These are phyloP conservation scores for Microhierax caerulescens DNA, from an alignment of 2,797 vertebrate genomes.

Conservation along the genomic window DNA sequence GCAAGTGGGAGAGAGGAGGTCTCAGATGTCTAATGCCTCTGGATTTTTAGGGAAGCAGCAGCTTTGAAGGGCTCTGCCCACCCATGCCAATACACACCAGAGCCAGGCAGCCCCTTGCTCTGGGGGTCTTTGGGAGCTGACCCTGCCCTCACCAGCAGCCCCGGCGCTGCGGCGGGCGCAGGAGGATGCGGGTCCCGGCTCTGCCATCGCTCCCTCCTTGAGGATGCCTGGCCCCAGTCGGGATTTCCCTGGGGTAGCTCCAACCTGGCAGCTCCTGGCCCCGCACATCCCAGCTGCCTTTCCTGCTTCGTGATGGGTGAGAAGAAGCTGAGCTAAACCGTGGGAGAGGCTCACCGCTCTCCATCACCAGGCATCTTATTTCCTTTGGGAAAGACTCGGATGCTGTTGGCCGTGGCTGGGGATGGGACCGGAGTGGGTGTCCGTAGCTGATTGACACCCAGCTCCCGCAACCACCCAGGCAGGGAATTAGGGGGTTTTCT, in stretches of 20 bases:
- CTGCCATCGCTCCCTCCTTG: accelerated
- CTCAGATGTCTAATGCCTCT: neutral
- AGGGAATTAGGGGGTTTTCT: neutral
- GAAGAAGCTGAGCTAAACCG: neutral
- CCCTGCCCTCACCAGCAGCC: neutral
- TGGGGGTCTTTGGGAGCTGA: neutral
- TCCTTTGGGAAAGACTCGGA: neutral
- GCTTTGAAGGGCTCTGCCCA: neutral
- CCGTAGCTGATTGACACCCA: neutral
- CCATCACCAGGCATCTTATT: neutral
- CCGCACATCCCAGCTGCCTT: neutral
- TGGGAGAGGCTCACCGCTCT: neutral
- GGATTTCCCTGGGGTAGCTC: neutral
- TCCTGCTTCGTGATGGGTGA: accelerated
- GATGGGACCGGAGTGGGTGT: accelerated
- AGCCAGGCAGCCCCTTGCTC: neutral
- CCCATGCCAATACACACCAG: neutral
- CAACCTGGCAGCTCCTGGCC: neutral
- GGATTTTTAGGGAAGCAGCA: neutral
- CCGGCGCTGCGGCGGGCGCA: no score
- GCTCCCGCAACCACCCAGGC: accelerated
- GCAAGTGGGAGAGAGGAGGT: neutral
- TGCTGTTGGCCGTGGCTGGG: accelerated
- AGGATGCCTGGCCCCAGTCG: neutral
- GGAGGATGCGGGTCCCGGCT: neutral